Base-by-base conservation (phyloP, 2,797 vertebrate species). In the Pangasius larnaudii region DNA sequence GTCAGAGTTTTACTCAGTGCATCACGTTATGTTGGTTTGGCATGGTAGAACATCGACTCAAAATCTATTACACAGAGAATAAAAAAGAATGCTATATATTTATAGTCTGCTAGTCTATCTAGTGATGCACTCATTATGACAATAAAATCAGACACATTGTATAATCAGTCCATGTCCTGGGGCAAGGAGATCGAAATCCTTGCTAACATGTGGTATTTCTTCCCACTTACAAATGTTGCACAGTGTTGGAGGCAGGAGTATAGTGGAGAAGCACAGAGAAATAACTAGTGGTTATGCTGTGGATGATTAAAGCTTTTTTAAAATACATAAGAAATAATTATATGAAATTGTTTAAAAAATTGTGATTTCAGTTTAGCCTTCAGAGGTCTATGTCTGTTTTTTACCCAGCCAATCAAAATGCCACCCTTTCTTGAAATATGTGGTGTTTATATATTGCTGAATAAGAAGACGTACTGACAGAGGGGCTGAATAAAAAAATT, bases 81-180 rank as follows among this genome's bases (percentile, higher is more conserved):
- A 79, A 56, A 78, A 79, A 79, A 78, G 14, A 78, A 77, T 53
- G 46, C 7, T 77, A 51, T 78, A 56, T 42, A 42, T 42, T 42
- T 42, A 5, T 7, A 7, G 5, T 42, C 42, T 42, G 51, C n/a
- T 56, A 78, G 49, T 78, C 49, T 39, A 58, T 59, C 30, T 22
- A 39, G 18, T 30, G 46, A 77, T 51, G 74, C 8, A 27, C 42
- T 75, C 39, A n/a, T 75, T 36, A 75, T 78, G n/a, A 61, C 56
- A 56, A 81, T 84, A 86, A 69, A 79, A 46, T 46, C 85, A 84
- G 79, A 85, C 78, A 86, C 78, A 74, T 63, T 84, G 87, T 67
- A 87, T 89, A 90, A 89, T 90, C 90, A 85, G 84, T 49, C 65
- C 67, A 90, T 89, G 88, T 86, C 88, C 85, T 83, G 72, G 24